Percentiles rank a stretch among this genome's conserved stretches.
Evolutionary conservation across 2,113 vertebrate species (phyloP).

Genomic region (Tenebrosternarchus preto): DNA sequence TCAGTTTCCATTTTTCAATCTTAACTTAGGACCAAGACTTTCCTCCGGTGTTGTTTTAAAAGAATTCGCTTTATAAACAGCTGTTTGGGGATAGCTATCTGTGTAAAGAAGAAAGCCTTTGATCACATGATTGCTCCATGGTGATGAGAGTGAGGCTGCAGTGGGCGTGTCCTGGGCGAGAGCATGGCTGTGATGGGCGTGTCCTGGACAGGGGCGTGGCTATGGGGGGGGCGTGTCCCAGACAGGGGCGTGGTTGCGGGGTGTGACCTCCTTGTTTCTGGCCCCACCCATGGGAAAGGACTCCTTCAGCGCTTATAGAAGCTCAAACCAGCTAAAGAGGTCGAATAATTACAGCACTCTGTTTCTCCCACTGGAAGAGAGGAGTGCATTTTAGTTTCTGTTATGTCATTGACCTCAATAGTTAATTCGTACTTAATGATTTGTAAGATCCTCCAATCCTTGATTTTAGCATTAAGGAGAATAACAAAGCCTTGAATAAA

Average conservation of each 20-base stretch:
- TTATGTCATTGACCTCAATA: constrained; percentile 16
- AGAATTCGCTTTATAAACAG: too few species aligned
- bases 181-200: constrained; percentile 30
- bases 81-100: too few species aligned
- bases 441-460: background rate
- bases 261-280: constrained; percentile 16
- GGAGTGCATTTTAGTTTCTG: constrained; percentile 11
- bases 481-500: background rate
- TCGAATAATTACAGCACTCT: constrained; percentile 9
- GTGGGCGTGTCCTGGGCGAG: constrained; percentile 34
- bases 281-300: constrained; percentile 18
- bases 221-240: too few species aligned
- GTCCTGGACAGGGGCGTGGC: too few species aligned
- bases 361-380: constrained; percentile 31
- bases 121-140: too few species aligned
- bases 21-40: too few species aligned
- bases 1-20: too few species aligned
- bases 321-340: constrained; percentile 13
- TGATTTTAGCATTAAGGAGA: background rate
- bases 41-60: too few species aligned
- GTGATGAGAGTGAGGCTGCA: background rate
- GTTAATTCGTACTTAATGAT: background rate
- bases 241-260: too few species aligned
- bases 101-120: too few species aligned
- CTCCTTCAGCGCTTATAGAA: constrained; percentile 20